A percentile compares a stretch with the other conserved stretches of the same genome.
These are phyloP conservation scores for Scomber scombrus DNA, from an alignment of 2,113 vertebrate genomes.

Conservation along the genomic window DNA sequence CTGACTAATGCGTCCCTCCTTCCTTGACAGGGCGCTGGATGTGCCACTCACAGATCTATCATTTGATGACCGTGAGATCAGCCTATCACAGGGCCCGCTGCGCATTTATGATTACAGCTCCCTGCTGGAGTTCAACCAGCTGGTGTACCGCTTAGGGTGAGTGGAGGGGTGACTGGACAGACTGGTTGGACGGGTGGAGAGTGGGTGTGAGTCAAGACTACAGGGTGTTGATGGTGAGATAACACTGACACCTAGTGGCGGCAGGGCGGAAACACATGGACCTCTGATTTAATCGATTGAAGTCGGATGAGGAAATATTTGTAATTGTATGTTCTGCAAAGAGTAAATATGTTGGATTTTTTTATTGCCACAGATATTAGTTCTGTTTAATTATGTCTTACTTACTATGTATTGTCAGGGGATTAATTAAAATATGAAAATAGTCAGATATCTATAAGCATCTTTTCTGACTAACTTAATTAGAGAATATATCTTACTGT, in stretches of 20 bases:
- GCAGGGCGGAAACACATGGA: not conserved
- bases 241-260: constrained; percentile 57
- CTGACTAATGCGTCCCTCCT: constrained; percentile 9
- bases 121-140: constrained; percentile 92
- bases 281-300: not conserved
- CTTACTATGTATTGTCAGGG: not conserved
- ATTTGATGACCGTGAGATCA: constrained; percentile 93
- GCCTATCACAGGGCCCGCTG: constrained; percentile 90
- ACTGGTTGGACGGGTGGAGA: constrained; percentile 33
- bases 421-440: not conserved
- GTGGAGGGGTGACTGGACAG: constrained; percentile 53
- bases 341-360: too few species aligned
- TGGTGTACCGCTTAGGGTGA: constrained; percentile 90
- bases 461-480: not conserved
- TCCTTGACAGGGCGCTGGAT: constrained; percentile 87
- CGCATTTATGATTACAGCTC: constrained; percentile 86
- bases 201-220: not conserved
- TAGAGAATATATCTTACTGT: not conserved
- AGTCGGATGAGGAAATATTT: not conserved
- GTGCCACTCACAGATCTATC: constrained; percentile 92
- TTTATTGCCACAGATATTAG: not conserved
- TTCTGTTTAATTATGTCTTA: not conserved
- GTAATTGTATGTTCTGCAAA: not conserved
- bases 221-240: not conserved
- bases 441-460: not conserved